phyloP scores from a whole-genome alignment of 2,888 invertebrate species.

The Xanthostigma xanthostigma region DNA sequence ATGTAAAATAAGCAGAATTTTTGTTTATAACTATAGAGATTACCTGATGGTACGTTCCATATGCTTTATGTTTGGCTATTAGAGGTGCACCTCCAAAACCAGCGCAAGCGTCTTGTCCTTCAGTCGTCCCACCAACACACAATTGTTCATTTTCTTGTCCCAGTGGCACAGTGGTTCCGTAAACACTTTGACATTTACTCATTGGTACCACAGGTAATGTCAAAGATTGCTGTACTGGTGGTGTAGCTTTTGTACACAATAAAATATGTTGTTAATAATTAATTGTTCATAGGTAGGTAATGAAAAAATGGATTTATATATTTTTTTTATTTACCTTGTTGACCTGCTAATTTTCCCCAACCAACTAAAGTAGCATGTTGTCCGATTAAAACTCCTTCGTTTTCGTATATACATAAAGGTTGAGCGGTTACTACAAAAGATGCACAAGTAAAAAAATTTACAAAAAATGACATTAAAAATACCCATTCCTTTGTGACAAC shows the following conservation, averaged over 20 bases:
- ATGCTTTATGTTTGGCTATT: constrained; percentile 34
- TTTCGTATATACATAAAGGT: constrained; percentile 45
- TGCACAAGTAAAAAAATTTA: background rate
- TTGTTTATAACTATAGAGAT: constrained; percentile 2
- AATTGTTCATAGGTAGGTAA: background rate
- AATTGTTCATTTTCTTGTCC: constrained; percentile 45
- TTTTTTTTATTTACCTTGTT: constrained; percentile 25
- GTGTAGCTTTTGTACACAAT: constrained; percentile 15
- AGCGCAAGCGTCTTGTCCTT: constrained; percentile 58
- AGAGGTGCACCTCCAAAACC: constrained; percentile 69
- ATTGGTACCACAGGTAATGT: constrained; percentile 50
- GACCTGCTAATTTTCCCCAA: constrained; percentile 57
- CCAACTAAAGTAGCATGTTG: constrained; percentile 47
- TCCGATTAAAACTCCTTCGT: constrained; percentile 24
- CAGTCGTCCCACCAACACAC: constrained; percentile 62
- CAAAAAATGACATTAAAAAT: too few relatives aligned
- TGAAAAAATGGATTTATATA: background rate
- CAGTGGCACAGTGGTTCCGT: constrained; percentile 48
- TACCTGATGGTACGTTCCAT: constrained; percentile 50
- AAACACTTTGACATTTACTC: constrained; percentile 50
- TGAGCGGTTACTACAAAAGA: constrained; percentile 53
- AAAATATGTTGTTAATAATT: background rate
- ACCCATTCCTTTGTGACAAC: too few relatives aligned
- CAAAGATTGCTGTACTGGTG: constrained; percentile 38
- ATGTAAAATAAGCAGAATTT: too few relatives aligned